A percentile compares a stretch with the other conserved stretches of the same genome.
phyloP scores from a whole-genome alignment of 2,797 vertebrate genomes.

The Leuciscus waleckii region DNA sequence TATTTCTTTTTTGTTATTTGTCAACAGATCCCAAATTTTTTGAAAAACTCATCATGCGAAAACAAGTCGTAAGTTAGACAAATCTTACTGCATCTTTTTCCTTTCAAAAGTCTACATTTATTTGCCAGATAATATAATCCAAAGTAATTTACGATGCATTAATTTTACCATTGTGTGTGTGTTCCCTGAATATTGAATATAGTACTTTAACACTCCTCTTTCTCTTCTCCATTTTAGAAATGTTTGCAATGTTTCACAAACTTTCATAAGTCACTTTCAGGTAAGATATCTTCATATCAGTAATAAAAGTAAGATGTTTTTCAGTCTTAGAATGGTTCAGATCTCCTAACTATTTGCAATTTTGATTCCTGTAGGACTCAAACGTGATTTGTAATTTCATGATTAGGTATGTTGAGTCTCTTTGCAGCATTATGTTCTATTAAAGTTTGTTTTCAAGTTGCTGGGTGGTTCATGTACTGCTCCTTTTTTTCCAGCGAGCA shows the following conservation, averaged over 20 bases:
- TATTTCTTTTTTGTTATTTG: not conserved
- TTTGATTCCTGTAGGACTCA: not conserved
- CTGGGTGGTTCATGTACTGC: not conserved
- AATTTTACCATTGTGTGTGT: not conserved
- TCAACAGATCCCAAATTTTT: not conserved
- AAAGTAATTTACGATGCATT: not conserved
- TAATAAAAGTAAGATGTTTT: not conserved
- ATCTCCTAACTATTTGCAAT: not conserved
- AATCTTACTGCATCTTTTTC: not conserved
- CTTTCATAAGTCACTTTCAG: not conserved
- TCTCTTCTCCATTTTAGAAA: slow-evolving; percentile 24
- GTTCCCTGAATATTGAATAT: not conserved
- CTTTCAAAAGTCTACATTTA: not conserved
- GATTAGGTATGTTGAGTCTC: not conserved
- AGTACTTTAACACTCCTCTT: not conserved
- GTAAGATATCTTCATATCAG: slow-evolving; percentile 21
- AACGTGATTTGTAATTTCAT: not conserved
- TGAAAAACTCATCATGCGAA: not conserved
- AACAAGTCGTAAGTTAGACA: not conserved
- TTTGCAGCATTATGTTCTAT: not conserved
- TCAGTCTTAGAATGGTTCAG: not conserved
- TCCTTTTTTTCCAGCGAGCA: not conserved
- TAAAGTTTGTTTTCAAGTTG: not conserved
- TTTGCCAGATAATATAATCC: not conserved
- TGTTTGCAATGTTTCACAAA: slow-evolving; percentile 14